A percentile compares a stretch with the other conserved stretches of the same genome.
Evolutionary conservation across 2,797 vertebrate species (phyloP).

Genomic region (Leucoraja ocellata): DNA sequence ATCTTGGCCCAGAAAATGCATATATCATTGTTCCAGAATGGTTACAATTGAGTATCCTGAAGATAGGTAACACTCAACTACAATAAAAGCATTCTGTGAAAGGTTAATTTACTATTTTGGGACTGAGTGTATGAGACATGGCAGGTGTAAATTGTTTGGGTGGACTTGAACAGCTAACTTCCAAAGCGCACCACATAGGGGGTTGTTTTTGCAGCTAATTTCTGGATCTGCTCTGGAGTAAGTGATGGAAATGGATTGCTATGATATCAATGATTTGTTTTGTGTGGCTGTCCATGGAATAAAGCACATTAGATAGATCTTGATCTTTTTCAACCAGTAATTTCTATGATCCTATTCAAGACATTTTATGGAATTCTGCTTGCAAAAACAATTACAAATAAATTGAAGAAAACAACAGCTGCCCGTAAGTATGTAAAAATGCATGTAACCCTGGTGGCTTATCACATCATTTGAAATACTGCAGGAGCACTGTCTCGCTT

Average conservation of each 20-base stretch:
- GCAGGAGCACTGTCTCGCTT: neutral
- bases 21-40: neutral
- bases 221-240: neutral
- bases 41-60: neutral
- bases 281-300: neutral
- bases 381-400: neutral
- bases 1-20: neutral
- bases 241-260: no score
- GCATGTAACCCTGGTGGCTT: neutral
- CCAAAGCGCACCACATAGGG: neutral
- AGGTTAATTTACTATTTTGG: neutral
- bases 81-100: neutral
- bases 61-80: neutral
- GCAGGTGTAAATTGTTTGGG: neutral
- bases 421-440: neutral
- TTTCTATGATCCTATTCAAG: neutral
- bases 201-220: neutral
- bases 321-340: no score
- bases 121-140: neutral
- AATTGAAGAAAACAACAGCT: neutral
- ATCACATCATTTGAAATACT: neutral
- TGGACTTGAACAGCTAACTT: neutral
- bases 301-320: neutral
- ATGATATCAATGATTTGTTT: neutral
- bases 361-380: neutral